Percentiles rank a stretch among this genome's conserved stretches.
Evolutionary conservation across 2,888 invertebrate species (phyloP).

Genomic region (Drosophila affinis): DNA sequence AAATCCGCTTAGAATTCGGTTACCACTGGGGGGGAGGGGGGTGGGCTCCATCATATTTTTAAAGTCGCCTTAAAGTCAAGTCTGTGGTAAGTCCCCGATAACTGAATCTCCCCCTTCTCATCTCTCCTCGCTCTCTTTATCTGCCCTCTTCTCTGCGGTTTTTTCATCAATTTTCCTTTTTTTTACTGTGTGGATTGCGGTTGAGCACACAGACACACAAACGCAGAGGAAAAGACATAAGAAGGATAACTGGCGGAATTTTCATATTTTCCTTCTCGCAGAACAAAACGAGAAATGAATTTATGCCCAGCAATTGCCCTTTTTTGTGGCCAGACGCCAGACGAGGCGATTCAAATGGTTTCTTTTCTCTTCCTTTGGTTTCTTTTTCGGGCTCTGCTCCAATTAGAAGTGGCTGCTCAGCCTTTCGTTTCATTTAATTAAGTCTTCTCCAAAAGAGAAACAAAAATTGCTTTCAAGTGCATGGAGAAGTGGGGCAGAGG

Average conservation of each 20-base stretch:
- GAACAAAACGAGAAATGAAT: slow-evolving; percentile 20
- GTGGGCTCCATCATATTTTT: slow-evolving; percentile 13
- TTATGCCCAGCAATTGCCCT: slow-evolving; percentile 28
- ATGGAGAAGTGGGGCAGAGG: not conserved
- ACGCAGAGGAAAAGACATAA: slow-evolving; percentile 6
- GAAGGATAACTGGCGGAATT: slow-evolving; percentile 35
- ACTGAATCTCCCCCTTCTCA: slow-evolving; percentile 24
- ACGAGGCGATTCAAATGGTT: slow-evolving; percentile 12
- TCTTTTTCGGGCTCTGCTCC: not conserved
- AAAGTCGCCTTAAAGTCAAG: slow-evolving; percentile 49
- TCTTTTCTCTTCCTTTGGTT: not conserved
- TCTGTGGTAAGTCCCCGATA: slow-evolving; percentile 40
- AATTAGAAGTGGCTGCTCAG: slow-evolving; percentile 31
- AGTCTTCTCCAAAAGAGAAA: slow-evolving; percentile 1
- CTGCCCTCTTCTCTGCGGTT: slow-evolving; percentile 1
- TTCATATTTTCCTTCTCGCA: slow-evolving; percentile 41
- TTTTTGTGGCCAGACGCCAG: slow-evolving; percentile 22
- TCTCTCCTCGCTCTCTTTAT: not conserved
- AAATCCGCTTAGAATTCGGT: slow-evolving; percentile 62
- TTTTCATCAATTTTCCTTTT: slow-evolving; percentile 26
- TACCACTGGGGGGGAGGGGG: not conserved
- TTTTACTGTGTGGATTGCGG: not conserved
- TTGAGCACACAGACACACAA: not conserved
- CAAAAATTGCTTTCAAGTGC: not conserved
- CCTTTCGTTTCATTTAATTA: slow-evolving; percentile 33